Percentiles rank a stretch among this genome's conserved stretches.
Conservation (phyloP, 2,797 vertebrate species). For the Ibycter americanus region DNA sequence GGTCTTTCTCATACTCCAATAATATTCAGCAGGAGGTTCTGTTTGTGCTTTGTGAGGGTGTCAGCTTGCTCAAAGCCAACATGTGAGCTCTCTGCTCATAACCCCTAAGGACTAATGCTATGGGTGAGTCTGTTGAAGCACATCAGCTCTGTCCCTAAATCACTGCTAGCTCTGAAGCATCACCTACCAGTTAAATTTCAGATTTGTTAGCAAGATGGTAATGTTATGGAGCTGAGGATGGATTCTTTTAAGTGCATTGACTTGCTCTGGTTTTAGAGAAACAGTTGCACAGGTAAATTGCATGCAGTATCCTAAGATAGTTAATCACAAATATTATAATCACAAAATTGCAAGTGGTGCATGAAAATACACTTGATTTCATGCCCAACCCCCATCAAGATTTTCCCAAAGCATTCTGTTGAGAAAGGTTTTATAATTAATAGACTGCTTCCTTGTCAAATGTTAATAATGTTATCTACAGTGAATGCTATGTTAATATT, state of each 20-base stretch:
- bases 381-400: neutral
- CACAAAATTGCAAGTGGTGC: neutral
- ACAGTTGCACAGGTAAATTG: neutral
- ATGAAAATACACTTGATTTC: neutral
- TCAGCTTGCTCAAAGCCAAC: neutral
- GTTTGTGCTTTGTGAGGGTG: neutral
- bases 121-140: neutral
- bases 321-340: neutral
- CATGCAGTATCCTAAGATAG: too few relatives aligned
- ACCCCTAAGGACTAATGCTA: neutral
- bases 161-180: neutral
- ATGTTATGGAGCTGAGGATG: accelerated
- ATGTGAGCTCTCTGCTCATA: accelerated
- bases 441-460: neutral
- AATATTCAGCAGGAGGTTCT: accelerated
- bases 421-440: neutral
- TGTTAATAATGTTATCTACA: neutral
- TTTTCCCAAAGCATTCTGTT: neutral
- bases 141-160: neutral
- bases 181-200: neutral
- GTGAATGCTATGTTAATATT: neutral
- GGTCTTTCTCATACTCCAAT: neutral
- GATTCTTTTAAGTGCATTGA: neutral
- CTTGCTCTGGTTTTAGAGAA: neutral
- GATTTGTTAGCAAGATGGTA: neutral